Evolutionary conservation across 2,797 vertebrate species (phyloP).

Genomic region (Acipenser transmontanus): DNA sequence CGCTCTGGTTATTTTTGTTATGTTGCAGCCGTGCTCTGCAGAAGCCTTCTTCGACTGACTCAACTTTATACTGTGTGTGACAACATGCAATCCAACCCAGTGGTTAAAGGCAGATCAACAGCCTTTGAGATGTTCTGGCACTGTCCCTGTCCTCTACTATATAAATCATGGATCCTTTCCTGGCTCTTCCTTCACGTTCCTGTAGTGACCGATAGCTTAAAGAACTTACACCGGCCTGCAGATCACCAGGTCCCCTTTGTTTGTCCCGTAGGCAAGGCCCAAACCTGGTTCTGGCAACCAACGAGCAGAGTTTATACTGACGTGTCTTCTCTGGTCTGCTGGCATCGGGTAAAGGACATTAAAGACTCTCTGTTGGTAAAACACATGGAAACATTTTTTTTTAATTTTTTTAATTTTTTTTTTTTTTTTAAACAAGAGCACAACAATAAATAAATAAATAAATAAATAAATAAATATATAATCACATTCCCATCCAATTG

Average conservation of each 20-base stretch:
- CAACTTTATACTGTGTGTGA: no score
- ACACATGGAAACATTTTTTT: neutral
- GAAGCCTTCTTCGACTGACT: no score
- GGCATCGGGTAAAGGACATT: slow-evolving; percentile 97
- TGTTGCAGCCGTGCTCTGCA: no score
- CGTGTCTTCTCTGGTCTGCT: slow-evolving; percentile 91
- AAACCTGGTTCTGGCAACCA: slow-evolving; percentile 95
- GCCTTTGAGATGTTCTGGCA: no score
- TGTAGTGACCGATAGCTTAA: neutral
- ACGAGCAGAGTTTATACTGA: slow-evolving; percentile 97
- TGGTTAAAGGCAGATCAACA: no score
- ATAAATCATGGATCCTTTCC: no score
- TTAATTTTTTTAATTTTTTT: no score
- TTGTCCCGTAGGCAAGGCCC: slow-evolving; percentile 94
- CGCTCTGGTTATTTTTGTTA: no score
- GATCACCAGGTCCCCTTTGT: slow-evolving; percentile 97
- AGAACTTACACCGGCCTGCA: slow-evolving; percentile 93
- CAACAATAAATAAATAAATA: neutral
- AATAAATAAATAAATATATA: no score
- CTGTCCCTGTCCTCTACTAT: no score
- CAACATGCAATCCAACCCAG: no score
- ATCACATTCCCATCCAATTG: no score
- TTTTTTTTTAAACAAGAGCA: neutral
- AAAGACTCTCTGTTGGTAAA: slow-evolving; percentile 77
- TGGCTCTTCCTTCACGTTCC: neutral